Base-by-base conservation (phyloP, 2,888 invertebrate genomes). In the Drosophila parthenogenetica region DNA sequence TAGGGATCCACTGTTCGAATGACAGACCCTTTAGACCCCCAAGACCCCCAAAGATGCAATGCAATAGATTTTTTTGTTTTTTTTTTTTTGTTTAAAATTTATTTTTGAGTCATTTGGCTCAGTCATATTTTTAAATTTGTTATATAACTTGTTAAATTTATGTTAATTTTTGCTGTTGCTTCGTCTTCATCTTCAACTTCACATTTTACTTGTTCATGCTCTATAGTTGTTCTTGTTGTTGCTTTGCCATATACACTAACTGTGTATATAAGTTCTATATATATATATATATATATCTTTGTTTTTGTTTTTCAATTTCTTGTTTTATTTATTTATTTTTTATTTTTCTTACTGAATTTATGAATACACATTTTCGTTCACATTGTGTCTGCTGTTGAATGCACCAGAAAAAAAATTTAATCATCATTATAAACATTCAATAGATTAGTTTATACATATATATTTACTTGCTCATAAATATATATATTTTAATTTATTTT, bases 41-140 rank as follows among this genome's bases (percentile, higher is more conserved):
- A 16, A 10, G 10, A 10, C 35, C 32, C 32, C 8, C 11, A 8
- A 13, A 54, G 17, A 32, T 11, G n/a, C 25, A 10, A 8, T 42
- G 13, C 0, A 42, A n/a, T 29, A 16, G 40, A 32, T 42, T 29
- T 40, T 5, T 25, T 53, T 19, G 4, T 42, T 32, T 19, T 19
- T 14, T 43, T 86, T 71, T 60, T 76, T 78, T 61, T 74, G 78
- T 80, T 76, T 79, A 77, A 82, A 87, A 81, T 87, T 74, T 91
- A 85, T 83, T 89, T 90, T 81, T 85, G 91, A 91, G 91, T 91
- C 89, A 72, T 80, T 29, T 83, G 88, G 88, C 91, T 91, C 91
- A 91, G 91, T 91, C 91, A 89, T 90, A 89, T 62, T 76, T 75
- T 80, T 59, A 66, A 80, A 75, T 79, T 72, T 69, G 69, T 73